Evolutionary conservation across 2,113 vertebrate genomes (phyloP).

Genomic region (Osmerus eperlanus): DNA sequence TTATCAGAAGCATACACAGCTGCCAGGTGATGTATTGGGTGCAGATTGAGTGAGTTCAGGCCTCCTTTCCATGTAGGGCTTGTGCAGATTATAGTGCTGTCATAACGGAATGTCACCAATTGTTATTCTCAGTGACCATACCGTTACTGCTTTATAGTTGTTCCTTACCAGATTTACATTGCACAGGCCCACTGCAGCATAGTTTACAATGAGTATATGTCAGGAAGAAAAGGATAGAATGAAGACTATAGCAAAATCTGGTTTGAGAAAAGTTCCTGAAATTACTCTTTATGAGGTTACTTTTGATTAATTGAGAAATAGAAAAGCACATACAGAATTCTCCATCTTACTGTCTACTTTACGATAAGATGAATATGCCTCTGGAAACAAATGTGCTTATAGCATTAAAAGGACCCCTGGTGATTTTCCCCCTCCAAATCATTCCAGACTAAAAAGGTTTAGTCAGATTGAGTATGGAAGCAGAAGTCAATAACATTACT

Average conservation of each 20-base stretch:
- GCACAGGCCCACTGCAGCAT: too few relatives aligned
- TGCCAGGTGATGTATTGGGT: slow-evolving; percentile 44
- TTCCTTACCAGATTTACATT: too few relatives aligned
- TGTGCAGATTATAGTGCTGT: slow-evolving; percentile 29
- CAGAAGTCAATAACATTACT: slow-evolving; percentile 61
- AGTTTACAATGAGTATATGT: too few relatives aligned
- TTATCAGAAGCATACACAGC: slow-evolving; percentile 46
- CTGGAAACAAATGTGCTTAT: slow-evolving; percentile 52
- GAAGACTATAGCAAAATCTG: too few relatives aligned
- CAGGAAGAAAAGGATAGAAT: too few relatives aligned
- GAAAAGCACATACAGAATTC: slow-evolving; percentile 5
- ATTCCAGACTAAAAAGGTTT: slow-evolving; percentile 61
- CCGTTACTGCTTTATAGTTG: not conserved
- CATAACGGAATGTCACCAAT: slow-evolving; percentile 38
- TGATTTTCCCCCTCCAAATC: slow-evolving; percentile 52
- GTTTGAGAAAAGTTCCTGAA: too few relatives aligned
- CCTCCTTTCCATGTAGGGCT: slow-evolving; percentile 47
- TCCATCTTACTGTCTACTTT: slow-evolving; percentile 33
- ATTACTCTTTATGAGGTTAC: too few relatives aligned
- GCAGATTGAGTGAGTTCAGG: slow-evolving; percentile 42
- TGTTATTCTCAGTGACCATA: slow-evolving; percentile 11
- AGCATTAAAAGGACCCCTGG: slow-evolving; percentile 47
- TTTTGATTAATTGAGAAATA: too few relatives aligned
- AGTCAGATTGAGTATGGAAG: slow-evolving; percentile 50
- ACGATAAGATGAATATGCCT: slow-evolving; percentile 54